Percentiles rank a stretch among this genome's conserved stretches.
Evolutionary conservation across 2,888 invertebrate genomes (phyloP).

Genomic region (Arctia plantaginis): DNA sequence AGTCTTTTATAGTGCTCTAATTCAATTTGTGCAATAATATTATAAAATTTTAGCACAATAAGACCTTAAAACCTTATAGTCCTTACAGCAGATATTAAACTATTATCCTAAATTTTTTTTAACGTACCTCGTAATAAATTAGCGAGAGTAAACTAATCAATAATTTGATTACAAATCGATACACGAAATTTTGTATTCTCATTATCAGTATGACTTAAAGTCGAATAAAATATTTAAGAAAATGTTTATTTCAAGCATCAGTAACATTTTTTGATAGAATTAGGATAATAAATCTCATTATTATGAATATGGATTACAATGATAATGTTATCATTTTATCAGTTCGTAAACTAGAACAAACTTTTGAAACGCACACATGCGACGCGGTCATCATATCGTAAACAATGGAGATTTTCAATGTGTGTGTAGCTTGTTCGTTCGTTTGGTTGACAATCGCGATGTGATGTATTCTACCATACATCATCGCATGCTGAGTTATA

Average conservation of each 20-base stretch:
- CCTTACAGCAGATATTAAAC: too few species aligned
- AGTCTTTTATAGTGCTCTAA: too few species aligned
- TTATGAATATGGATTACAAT: slow-evolving; percentile 59
- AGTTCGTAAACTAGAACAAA: slow-evolving; percentile 77
- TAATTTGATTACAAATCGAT: not conserved
- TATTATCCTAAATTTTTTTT: too few species aligned
- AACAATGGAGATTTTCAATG: slow-evolving; percentile 79
- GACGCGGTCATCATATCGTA: slow-evolving; percentile 71
- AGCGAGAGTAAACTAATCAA: not conserved
- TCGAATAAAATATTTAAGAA: not conserved
- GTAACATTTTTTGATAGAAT: slow-evolving; percentile 23
- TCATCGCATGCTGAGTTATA: slow-evolving; percentile 86
- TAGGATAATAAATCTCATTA: slow-evolving; percentile 24
- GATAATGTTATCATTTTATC: slow-evolving; percentile 84
- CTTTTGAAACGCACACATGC: slow-evolving; percentile 70
- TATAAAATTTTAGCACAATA: too few species aligned
- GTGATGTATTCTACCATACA: slow-evolving; percentile 82
- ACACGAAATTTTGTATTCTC: not conserved
- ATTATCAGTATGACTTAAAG: not conserved
- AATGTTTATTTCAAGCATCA: not conserved
- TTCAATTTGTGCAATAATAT: too few species aligned
- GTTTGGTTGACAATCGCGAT: slow-evolving; percentile 87
- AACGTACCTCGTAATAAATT: too few species aligned
- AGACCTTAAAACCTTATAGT: too few species aligned
- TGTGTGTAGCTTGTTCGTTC: slow-evolving; percentile 85